phyloP scores from a whole-genome alignment of 2,113 vertebrate species.

The Anser brachyrhynchus region DNA sequence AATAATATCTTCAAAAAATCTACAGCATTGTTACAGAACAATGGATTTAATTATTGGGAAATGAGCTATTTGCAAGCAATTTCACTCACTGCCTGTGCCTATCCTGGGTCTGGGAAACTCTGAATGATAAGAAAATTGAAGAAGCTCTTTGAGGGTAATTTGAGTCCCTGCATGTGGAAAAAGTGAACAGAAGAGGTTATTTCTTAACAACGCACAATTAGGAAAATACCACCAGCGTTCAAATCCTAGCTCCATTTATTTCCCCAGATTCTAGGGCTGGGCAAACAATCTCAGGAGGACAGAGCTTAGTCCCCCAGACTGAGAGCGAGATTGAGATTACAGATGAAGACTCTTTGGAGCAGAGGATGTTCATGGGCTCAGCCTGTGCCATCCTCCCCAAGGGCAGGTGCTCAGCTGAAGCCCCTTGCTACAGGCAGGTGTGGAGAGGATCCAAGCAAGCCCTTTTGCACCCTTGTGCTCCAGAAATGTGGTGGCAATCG shows the following conservation, averaged over 20 bases:
- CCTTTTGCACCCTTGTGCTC: neutral
- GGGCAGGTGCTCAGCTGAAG: neutral
- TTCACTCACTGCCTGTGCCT: neutral
- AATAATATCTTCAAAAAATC: constrained; percentile 17
- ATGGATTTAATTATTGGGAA: constrained; percentile 42
- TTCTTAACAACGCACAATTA: neutral
- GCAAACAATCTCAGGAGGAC: too few species aligned
- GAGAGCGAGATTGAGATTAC: neutral
- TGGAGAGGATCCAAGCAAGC: neutral
- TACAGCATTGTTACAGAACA: constrained; percentile 31
- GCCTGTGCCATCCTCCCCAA: neutral
- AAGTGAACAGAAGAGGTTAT: neutral
- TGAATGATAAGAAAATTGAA: neutral
- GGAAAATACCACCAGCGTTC: neutral
- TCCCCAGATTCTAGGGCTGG: neutral
- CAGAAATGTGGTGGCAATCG: neutral
- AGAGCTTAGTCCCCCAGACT: neutral
- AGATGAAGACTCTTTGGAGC: neutral
- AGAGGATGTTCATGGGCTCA: neutral
- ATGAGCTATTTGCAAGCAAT: constrained; percentile 25
- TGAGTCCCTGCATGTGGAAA: neutral
- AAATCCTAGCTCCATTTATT: neutral
- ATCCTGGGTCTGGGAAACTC: neutral
- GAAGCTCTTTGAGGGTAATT: neutral
- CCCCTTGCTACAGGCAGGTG: neutral